These are phyloP conservation scores for Aurelia aurita DNA, from an alignment of 30 jellyfish, hydroid and myxozoan species.

Conservation along the genomic window DNA sequence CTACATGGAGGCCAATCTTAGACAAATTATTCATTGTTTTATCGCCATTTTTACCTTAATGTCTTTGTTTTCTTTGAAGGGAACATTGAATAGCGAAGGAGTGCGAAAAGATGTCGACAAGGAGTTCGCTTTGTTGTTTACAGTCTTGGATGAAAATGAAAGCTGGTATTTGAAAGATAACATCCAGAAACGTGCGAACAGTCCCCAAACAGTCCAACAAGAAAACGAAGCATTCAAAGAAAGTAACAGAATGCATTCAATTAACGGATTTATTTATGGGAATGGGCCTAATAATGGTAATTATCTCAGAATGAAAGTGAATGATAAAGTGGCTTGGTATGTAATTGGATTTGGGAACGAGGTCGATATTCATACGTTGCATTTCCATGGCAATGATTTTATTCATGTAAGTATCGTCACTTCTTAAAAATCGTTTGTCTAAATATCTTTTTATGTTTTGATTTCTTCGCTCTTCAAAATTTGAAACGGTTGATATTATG, in stretches of 20 bases:
- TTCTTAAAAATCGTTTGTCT: no score
- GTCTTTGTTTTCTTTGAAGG: slow-evolving; percentile 34
- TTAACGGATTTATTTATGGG: slow-evolving; percentile 68
- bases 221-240: slow-evolving; percentile 67
- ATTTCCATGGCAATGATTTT: slow-evolving; percentile 70
- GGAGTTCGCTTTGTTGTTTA: slow-evolving; percentile 66
- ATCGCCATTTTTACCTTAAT: no score
- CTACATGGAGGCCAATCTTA: no score
- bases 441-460: no score
- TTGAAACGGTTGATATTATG: no score
- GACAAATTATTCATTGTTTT: no score
- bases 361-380: slow-evolving; percentile 75
- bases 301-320: slow-evolving; percentile 26
- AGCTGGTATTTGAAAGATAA: slow-evolving; percentile 73
- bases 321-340: slow-evolving; percentile 65
- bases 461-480: no score
- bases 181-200: slow-evolving; percentile 40
- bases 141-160: slow-evolving; percentile 73
- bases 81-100: slow-evolving; percentile 54
- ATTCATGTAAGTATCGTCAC: slow-evolving; percentile 52
- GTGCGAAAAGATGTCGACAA: slow-evolving; percentile 62
- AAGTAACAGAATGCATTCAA: slow-evolving; percentile 74
- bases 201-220: slow-evolving; percentile 22
- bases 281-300: slow-evolving; percentile 70
- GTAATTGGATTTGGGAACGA: slow-evolving; percentile 75